These are phyloP conservation scores for Camelus dromedarius DNA, from an alignment of 2,113 vertebrate species.

Conservation along the genomic window DNA sequence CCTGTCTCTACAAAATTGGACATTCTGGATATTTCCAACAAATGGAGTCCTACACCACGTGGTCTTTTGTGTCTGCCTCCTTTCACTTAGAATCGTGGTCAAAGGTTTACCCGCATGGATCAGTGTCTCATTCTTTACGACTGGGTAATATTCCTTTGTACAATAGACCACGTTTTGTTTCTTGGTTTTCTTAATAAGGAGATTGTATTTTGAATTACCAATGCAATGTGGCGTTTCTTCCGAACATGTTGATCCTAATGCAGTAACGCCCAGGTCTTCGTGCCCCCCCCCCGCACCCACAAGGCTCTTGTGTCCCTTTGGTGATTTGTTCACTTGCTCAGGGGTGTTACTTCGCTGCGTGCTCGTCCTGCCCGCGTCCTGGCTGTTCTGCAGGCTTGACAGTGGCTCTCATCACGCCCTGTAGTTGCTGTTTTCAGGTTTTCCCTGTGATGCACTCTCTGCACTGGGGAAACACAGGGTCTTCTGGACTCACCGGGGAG, in stretches of 20 bases:
- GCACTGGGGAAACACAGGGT: not conserved
- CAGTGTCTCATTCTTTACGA: not conserved
- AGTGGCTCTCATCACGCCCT: not conserved
- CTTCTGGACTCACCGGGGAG: not conserved
- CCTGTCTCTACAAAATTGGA: not conserved
- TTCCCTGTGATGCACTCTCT: not conserved
- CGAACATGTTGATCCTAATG: accelerated
- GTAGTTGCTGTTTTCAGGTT: accelerated
- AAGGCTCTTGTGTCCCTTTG: not conserved
- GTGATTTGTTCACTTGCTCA: not conserved
- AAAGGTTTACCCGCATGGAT: not conserved
- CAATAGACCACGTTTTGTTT: not conserved
- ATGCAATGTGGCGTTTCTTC: not conserved
- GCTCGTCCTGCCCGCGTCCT: not conserved
- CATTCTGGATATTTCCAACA: not conserved
- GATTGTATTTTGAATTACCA: not conserved
- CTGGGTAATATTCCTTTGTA: not conserved
- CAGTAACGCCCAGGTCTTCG: accelerated
- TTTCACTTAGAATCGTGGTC: not conserved
- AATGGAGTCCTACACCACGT: accelerated
- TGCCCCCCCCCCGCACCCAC: accelerated
- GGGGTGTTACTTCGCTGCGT: no score
- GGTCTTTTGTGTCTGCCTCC: not conserved
- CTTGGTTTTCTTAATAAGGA: not conserved
- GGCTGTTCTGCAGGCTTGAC: not conserved